Evolutionary conservation across 1,140 invertebrate genomes (phyloP).

Genomic region (Hyphantria cunea): DNA sequence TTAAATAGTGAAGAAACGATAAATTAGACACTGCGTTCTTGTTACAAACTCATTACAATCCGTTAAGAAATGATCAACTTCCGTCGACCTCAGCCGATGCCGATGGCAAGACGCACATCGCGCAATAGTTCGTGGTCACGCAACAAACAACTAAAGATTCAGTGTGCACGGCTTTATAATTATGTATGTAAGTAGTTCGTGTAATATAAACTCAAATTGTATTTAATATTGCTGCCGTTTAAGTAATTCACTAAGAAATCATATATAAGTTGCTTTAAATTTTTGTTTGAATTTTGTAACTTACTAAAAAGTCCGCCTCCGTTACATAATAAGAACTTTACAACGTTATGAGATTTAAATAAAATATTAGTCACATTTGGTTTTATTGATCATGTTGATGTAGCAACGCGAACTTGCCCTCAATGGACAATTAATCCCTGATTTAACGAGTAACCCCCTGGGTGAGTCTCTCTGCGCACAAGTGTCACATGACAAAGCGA

Average conservation of each 20-base stretch:
- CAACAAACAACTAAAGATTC: slow-evolving; percentile 32
- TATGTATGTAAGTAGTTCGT: no score
- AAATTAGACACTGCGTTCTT: slow-evolving; percentile 12
- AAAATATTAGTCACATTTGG: no score
- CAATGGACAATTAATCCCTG: slow-evolving; percentile 60
- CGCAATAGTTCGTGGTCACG: slow-evolving; percentile 48
- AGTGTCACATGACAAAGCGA: slow-evolving; percentile 79
- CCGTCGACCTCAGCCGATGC: slow-evolving; percentile 51
- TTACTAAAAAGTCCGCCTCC: no score
- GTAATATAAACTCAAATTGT: no score
- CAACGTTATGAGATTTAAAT: no score
- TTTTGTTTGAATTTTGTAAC: neutral
- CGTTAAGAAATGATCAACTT: slow-evolving; percentile 63
- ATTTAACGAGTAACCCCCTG: slow-evolving; percentile 70
- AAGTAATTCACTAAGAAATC: neutral
- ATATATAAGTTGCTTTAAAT: neutral
- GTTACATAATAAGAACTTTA: no score
- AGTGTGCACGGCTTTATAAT: no score
- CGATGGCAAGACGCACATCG: slow-evolving; percentile 28
- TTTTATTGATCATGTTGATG: slow-evolving; percentile 20
- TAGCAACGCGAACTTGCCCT: slow-evolving; percentile 26
- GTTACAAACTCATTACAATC: slow-evolving; percentile 47
- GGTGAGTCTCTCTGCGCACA: slow-evolving; percentile 64
- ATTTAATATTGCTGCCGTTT: no score
- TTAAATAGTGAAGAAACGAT: neutral